Evolutionary conservation across 2,888 invertebrate species (phyloP), one percentile per base, ranked within the genome.

Genomic region (Pelosia muscerda): DNA sequence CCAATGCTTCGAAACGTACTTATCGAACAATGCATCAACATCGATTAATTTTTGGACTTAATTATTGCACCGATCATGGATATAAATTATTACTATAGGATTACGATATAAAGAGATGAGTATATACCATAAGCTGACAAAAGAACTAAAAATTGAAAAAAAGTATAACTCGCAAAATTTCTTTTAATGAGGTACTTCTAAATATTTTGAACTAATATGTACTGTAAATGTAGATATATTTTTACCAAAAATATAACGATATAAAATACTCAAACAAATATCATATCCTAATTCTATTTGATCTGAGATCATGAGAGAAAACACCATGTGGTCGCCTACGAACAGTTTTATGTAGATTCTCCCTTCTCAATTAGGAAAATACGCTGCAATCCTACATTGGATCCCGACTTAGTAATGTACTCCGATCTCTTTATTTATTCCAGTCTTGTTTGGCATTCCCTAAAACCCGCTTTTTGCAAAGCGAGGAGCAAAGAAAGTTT

Each of bases 381-480:
- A 75, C 68, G 68, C 62, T 76, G 68, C 69, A 66, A 71, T 69
- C 75, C 71, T 59, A 73, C 71, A 69, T 73, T 34, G 42, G 66
- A 78, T 62, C 68, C 71, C 66, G 68, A 80, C 81, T 85, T 84
- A 81, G 79, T 81, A 84, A 86, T 87, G 85, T 89, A 89, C 87
- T 76, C 77, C 78, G 68, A 79, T 78, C 84, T 84, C 71, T 78
- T 90, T 90, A 87, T 84, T 84, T 88, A 91, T 91, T 91, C 91
- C 69, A 69, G 70, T 79, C 89, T 78, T 90, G 89, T 86, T 82
- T 80, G 71, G 57, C 64, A 65, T 71, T 69, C 25, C 55, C 57
- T 63, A 69, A 75, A 72, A 65, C 63, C 66, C 69, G 68, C 72
- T 68, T 68, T 64, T 72, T 66, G 64, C 63, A 60, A 73, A 70